Base-by-base conservation (phyloP, 2,797 vertebrate species). In the Tamandua tetradactyla region DNA sequence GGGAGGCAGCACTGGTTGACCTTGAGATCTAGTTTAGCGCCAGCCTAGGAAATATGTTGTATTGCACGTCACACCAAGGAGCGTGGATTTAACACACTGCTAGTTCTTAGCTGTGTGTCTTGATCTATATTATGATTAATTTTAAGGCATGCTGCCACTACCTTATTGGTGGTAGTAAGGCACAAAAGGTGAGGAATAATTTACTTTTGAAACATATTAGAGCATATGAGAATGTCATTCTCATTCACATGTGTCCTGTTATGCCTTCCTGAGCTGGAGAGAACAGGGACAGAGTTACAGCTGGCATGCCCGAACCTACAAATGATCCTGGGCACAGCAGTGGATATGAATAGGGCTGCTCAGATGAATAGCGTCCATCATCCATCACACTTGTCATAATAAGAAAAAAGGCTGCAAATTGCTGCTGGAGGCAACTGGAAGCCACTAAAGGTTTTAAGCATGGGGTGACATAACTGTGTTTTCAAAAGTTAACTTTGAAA, bases 401-500 rank as follows among this genome's bases (percentile, higher is more conserved):
- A 86, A 85, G 84, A 47, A 15, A 72, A 95, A 93, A 37, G 75
- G 49, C 35, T 10, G 32, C n/a, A 84, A 89, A 87, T 10, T 40
- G 66, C 66, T 52, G 69, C 86, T 82, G 47, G 15, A 4, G 59
- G 68, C 4, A 47, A 71, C 3, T 64, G 17, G 47, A 55, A 96
- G 40, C 61, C 72, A 66, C 17, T 32, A 68, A 91, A 66, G 59
- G 59, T 68, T 94, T 44, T 49, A 69, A 92, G 62, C 66, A 64
- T 0, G 7, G 66, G 59, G 57, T 49, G 68, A 74, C 14, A 27
- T 40, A 47, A 68, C 3, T 57, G 35, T 94, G 57, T 62, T 82
- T 96, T 82, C 94, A 52, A 80, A 94, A 95, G 72, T 79, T 87
- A 96, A 78, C 69, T 85, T 62, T 80, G 69, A 64, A 79, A 94